Evolutionary conservation across 2,113 vertebrate species (phyloP), one percentile per base, ranked within the genome.

Genomic region (Pagrus major): DNA sequence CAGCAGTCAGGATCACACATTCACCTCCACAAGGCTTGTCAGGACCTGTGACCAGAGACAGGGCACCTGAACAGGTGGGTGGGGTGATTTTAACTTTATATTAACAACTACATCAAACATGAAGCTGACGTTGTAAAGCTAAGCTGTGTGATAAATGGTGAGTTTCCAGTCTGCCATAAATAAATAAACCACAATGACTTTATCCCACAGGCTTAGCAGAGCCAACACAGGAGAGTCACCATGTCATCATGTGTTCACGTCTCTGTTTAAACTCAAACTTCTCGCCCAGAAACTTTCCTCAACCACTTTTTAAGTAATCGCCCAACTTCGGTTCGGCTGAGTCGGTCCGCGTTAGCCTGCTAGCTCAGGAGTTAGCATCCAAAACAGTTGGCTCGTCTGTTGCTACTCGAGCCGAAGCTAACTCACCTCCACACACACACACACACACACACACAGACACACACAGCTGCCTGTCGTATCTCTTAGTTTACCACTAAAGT

Each of bases 311-410:
- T 0, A 76, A 75, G 18, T 69, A 25, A 12, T 46, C 15, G 46
- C 15, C 54, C 27, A 68, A 75, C 23, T 87, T 83, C 64, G 52
- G 25, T 16, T 58, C 49, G 59, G 33, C 46, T 31, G 46, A 55
- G 58, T 71, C 82, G 74, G 41, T 20, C 64, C 49, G 66, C 42
- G 3, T 87, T 85, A 89, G 88, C 86, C 44, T 25, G 35, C 25
- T 88, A 89, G 91, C 89, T 56, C 25, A 3, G 5, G 52, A 65
- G 66, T 85, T 91, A 92, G 89, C 87, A 61, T 39, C 72, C 56
- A 1, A 44, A 71, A 51, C 70, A 51, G 21, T n/a, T n/a, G 14
- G 14, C 54, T 65, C 49, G 33, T 14, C 35, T 11, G 12, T 15
- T 35, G 27, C 21, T 4, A 20, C 33, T 20, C 12, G 10, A 9